Evolutionary conservation across 2,888 invertebrate species (phyloP).

Genomic region (Geophilus truncorum): DNA sequence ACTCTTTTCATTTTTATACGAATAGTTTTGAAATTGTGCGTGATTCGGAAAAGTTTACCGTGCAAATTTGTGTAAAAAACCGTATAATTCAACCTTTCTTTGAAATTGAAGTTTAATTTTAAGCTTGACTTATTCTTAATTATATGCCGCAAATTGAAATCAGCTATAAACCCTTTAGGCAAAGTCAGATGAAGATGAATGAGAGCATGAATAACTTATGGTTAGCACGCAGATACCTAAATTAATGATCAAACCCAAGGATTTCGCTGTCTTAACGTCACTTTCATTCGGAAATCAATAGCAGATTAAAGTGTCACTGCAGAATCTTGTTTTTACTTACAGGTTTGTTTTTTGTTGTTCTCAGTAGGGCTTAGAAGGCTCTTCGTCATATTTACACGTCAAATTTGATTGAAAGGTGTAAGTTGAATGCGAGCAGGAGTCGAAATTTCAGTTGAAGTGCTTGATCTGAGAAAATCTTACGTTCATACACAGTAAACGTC

Average conservation of each 20-base stretch:
- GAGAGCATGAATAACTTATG: not conserved
- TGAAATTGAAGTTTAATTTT: not conserved
- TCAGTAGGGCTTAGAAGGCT: not conserved
- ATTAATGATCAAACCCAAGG: not conserved
- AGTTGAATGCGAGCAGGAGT: too few relatives aligned
- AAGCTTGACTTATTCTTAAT: not conserved
- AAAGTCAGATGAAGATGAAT: not conserved
- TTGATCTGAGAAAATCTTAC: not conserved
- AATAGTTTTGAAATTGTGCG: not conserved
- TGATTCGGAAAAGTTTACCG: not conserved
- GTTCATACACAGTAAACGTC: too few relatives aligned
- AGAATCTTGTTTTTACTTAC: not conserved
- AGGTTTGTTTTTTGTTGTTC: not conserved
- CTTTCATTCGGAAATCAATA: not conserved
- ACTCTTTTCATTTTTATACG: not conserved
- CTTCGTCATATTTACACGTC: not conserved
- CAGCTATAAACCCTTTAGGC: not conserved
- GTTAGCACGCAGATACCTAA: not conserved
- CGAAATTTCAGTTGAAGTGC: not conserved
- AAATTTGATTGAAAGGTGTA: not conserved
- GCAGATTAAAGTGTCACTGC: not conserved
- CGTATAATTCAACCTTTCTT: not conserved
- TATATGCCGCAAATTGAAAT: not conserved
- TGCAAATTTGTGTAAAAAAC: not conserved
- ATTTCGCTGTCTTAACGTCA: not conserved